These are phyloP conservation scores for Tychaedon coryphoeus DNA, from an alignment of 2,113 vertebrate genomes.

Conservation along the genomic window DNA sequence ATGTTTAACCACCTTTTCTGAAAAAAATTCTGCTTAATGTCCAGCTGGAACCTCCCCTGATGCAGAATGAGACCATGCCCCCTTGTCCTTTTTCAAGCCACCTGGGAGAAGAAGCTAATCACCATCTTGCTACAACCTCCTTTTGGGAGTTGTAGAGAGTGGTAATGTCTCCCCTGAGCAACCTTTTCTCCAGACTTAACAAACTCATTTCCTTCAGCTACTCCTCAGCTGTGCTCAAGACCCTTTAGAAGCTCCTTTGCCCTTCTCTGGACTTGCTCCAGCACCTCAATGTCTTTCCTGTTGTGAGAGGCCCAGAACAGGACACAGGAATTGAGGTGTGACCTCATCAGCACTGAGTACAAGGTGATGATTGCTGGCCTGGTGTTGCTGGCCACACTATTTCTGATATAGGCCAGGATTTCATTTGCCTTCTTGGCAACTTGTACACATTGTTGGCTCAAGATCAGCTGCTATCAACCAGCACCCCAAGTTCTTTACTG, in stretches of 20 bases:
- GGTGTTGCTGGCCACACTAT: background rate
- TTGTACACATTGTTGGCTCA: background rate
- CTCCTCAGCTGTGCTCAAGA: background rate
- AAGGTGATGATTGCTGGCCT: accelerated
- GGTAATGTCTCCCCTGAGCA: background rate
- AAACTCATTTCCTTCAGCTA: background rate
- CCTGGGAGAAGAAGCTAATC: accelerated
- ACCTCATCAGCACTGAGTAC: background rate
- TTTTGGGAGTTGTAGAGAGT: accelerated
- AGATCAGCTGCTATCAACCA: background rate
- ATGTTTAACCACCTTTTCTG: background rate
- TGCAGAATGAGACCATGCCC: background rate
- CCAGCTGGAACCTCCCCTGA: background rate
- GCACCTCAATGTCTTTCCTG: background rate
- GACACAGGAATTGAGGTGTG: background rate
- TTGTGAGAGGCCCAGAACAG: accelerated
- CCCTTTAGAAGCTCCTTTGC: background rate
- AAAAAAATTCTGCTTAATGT: background rate
- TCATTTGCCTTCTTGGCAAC: background rate
- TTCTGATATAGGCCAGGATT: background rate
- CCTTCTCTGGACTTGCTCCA: background rate
- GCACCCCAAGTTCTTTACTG: accelerated
- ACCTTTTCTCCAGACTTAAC: background rate
- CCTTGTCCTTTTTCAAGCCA: background rate
- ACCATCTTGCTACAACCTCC: background rate